These are phyloP conservation scores for Acrossocheilus fasciatus DNA, from an alignment of 2,797 vertebrate genomes.

Conservation along the genomic window DNA sequence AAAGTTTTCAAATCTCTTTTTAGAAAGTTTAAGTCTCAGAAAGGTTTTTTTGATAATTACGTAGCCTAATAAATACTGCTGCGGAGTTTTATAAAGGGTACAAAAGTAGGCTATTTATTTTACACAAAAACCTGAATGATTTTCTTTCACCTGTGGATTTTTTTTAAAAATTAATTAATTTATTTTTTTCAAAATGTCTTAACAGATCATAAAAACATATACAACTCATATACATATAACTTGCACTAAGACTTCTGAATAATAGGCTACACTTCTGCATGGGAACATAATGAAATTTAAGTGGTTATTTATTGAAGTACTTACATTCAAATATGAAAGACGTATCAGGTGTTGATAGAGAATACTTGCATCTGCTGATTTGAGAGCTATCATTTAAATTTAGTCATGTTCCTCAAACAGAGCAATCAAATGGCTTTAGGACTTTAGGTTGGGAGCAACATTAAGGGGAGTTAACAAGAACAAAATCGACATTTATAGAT, in stretches of 20 bases:
- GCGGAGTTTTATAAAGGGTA: neutral
- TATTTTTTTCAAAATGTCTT: neutral
- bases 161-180: neutral
- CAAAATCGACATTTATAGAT: neutral
- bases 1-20: neutral
- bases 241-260: neutral
- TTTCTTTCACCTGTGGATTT: neutral
- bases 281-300: neutral
- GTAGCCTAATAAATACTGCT: neutral
- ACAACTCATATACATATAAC: no score
- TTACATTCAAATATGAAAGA: neutral
- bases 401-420: neutral
- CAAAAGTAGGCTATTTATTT: neutral
- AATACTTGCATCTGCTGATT: conserved; percentile 3
- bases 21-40: neutral
- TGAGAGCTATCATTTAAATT: neutral
- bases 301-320: neutral
- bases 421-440: neutral
- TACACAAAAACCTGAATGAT: neutral
- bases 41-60: neutral
- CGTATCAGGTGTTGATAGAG: neutral
- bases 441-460: neutral
- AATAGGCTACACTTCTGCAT: neutral
- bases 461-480: neutral
- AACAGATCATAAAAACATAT: neutral